A percentile compares a stretch with the other conserved stretches of the same genome.
Conservation (phyloP, 2,113 vertebrate species). For the Lucifuga dentata region DNA sequence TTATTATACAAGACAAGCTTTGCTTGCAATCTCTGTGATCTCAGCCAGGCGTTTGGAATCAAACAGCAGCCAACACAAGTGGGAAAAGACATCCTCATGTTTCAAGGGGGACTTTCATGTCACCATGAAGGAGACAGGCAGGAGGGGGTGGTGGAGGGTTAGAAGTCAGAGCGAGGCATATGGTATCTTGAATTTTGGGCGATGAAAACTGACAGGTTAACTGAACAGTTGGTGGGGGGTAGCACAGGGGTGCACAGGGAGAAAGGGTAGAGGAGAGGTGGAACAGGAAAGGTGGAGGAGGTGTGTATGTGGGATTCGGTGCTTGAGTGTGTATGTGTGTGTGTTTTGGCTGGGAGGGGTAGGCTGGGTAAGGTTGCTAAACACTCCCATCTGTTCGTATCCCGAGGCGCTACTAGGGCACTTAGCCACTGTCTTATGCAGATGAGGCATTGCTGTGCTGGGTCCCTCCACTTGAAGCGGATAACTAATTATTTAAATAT, state of each 20-base stretch:
- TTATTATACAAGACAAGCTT: constrained; percentile 66
- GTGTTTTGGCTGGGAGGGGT: constrained; percentile 61
- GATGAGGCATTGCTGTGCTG: constrained; percentile 85
- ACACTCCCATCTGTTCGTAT: constrained; percentile 89
- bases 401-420: constrained; percentile 85
- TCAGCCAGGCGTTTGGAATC: constrained; percentile 63
- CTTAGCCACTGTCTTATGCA: constrained; percentile 88
- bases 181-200: constrained; percentile 84
- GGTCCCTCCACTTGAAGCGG: constrained; percentile 85
- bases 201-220: constrained; percentile 89
- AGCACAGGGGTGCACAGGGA: constrained; percentile 19
- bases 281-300: constrained; percentile 19
- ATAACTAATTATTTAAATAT: constrained; percentile 63
- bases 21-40: constrained; percentile 69
- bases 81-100: constrained; percentile 54
- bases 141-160: constrained; percentile 41
- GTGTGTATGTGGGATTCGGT: constrained; percentile 21
- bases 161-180: constrained; percentile 86
- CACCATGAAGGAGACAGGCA: constrained; percentile 64
- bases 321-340: constrained; percentile 35
- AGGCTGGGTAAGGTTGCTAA: constrained; percentile 83
- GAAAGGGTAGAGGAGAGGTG: constrained; percentile 35
- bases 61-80: constrained; percentile 57
- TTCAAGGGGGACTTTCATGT: constrained; percentile 79
- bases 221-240: constrained; percentile 81